Evolutionary conservation across 2,113 vertebrate genomes (phyloP), one percentile per base, ranked within the genome.

Genomic region (Cheilinus undulatus): DNA sequence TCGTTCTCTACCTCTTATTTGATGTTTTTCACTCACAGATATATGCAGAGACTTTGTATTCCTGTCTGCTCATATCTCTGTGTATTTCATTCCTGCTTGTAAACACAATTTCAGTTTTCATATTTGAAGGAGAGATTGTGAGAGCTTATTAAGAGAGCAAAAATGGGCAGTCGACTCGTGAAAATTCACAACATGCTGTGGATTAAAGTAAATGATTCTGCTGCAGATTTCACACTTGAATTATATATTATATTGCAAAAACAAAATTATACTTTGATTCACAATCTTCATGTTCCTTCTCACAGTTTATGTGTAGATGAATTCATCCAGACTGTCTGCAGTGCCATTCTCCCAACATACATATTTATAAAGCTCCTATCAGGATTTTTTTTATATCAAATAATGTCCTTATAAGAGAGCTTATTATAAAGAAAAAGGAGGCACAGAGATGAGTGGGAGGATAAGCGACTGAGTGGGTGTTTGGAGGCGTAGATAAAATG

Each of bases 401-500:
- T 74, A 48, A 69, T 32, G 60, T 61, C 19, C 32, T 74, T 27
- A 26, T 48, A 19, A 17, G 57, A 30, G 51, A 5, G 65, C 32
- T 58, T 23, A 60, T 69, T 74, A 74, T 52, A 42, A 78, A 63
- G 30, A 50, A 42, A 42, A 48, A 49, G 15, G 56, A 34, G 20
- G 17, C 30, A 17, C 10, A 7, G 38, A 71, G 60, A 83, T 74
- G 71, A 83, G 51, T 51, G 63, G 72, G 80, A 68, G 74, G 64
- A 70, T 70, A 71, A 86, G 68, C 17, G 49, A 61, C 24, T 3
- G 69, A 80, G 60, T 48, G 62, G 51, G 77, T 66, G 54, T 73
- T 75, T 52, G 59, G 52, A 63, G 65, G 72, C 38, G 38, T 27
- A 43, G 24, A 51, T 82, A 57, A 71, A 76, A 86, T 80, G 59